A percentile compares a stretch with the other conserved stretches of the same genome.
phyloP scores from a whole-genome alignment of 2,113 vertebrate species.

The Trochalopteron elliotii region DNA sequence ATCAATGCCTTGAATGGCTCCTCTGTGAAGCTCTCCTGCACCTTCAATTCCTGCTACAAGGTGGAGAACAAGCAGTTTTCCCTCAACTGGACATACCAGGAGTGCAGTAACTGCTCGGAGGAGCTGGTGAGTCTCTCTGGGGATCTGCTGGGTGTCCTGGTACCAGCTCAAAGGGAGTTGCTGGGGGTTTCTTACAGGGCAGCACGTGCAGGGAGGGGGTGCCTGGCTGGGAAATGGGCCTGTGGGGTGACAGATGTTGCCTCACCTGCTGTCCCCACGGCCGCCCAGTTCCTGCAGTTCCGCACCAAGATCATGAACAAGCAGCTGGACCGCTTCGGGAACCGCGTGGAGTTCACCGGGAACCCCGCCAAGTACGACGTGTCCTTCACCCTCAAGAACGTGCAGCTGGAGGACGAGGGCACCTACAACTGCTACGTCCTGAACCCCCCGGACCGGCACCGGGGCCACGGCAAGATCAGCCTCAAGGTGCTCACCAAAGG shows the following conservation, averaged over 20 bases:
- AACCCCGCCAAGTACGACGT: slow-evolving; percentile 91
- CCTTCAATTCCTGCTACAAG: slow-evolving; percentile 95
- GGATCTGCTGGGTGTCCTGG: neutral
- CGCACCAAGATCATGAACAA: slow-evolving; percentile 84
- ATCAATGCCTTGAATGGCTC: slow-evolving; percentile 89
- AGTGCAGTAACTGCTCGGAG: slow-evolving; percentile 83
- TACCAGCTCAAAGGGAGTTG: rapidly evolving
- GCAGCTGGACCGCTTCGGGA: slow-evolving; percentile 82
- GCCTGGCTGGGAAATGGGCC: rapidly evolving
- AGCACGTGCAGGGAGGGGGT: neutral
- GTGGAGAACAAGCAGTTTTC: slow-evolving; percentile 87
- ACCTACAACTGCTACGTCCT: slow-evolving; percentile 89
- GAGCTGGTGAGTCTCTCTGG: slow-evolving; percentile 79
- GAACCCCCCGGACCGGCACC: slow-evolving; percentile 92
- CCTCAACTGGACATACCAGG: slow-evolving; percentile 97
- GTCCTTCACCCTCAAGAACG: slow-evolving; percentile 87
- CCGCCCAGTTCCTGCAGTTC: slow-evolving; percentile 86
- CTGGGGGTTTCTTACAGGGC: neutral
- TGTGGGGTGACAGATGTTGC: rapidly evolving
- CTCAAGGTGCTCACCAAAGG: slow-evolving; percentile 88
- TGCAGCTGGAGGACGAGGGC: slow-evolving; percentile 86
- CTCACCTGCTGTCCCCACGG: neutral
- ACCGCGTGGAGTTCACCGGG: slow-evolving; percentile 88
- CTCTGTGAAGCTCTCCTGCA: slow-evolving; percentile 85
- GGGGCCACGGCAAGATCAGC: slow-evolving; percentile 80